Base-by-base conservation (phyloP, 1,140 invertebrate species). In the Drosophila santomea region DNA sequence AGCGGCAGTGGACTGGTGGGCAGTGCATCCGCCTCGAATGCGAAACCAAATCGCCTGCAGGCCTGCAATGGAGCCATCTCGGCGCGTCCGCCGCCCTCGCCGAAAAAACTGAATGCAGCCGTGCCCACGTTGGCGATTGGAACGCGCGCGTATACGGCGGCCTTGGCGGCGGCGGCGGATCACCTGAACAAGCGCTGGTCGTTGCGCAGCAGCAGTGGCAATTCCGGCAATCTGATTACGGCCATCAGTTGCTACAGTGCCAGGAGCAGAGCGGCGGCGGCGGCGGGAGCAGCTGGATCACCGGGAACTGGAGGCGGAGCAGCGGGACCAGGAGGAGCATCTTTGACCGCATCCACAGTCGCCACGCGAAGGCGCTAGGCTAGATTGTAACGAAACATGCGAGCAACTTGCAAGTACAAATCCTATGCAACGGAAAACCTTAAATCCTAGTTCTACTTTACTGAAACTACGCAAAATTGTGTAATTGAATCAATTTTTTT, bases 121-220 rank as follows among this genome's bases (percentile, higher is more conserved):
- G 73, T 80, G 35, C 77, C 84, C 38, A 89, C 84, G 8, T 17
- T 88, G 44, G 83, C 83, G 4, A 88, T 88, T 23, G 83, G 83
- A 3, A 86, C 83, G 6, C 38, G 83, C 1, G 83, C 83, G 2
- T 79, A 86, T 20, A 86, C 83, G n/a, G 83, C 84, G 7, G 84
- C 80, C 5, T 10, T 84, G 64, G 84, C 85, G 0, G 80, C 80
- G 11, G 73, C 84, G n/a, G 80, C 74, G 14, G 51, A 82, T 47
- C 80, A 89, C 32, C 52, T 89, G 15, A 74, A 68, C 28, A 89
- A 90, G 44, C 80, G 84, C 3, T 89, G 85, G 84, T 90, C 85
- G 0, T 39, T 88, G 48, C 66, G 84, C 25, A 83, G 84, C 59
- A 89, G 84, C 67, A 88, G 58, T 20, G 43, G 39, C 41, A 58